These are phyloP conservation scores for Linnaemya tessellans DNA, from an alignment of 2,888 invertebrate species.

Conservation along the genomic window DNA sequence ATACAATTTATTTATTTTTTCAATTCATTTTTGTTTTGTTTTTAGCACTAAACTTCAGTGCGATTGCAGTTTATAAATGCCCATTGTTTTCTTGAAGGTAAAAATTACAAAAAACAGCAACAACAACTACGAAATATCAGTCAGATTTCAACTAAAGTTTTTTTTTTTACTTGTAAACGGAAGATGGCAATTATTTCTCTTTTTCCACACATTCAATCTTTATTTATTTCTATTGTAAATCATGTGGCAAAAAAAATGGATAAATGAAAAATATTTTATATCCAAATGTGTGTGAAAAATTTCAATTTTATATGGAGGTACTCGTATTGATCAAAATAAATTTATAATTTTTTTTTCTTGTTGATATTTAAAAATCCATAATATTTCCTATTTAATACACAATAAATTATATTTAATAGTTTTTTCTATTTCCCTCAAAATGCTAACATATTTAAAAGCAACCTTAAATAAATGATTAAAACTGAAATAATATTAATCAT, in stretches of 20 bases:
- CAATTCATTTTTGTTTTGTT: not conserved
- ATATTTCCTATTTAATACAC: not conserved
- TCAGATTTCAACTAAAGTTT: conserved; percentile 19
- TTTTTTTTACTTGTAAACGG: conserved; percentile 44
- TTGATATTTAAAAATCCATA: not conserved
- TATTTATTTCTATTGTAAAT: conserved; percentile 49
- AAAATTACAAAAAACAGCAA: not conserved
- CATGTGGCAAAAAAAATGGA: conserved; percentile 18
- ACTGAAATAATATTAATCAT: not conserved
- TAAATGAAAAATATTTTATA: no score
- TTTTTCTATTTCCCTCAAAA: not conserved
- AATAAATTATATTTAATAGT: not conserved
- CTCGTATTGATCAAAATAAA: conserved; percentile 2
- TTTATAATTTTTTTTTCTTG: conserved; percentile 5
- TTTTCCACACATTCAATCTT: conserved; percentile 45
- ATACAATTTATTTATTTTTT: conserved; percentile 10
- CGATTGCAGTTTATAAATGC: conserved; percentile 51
- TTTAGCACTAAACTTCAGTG: conserved; percentile 8
- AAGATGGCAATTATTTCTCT: conserved; percentile 63
- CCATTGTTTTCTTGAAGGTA: conserved; percentile 52
- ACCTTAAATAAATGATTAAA: not conserved
- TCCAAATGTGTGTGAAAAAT: conserved; percentile 60
- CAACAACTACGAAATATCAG: not conserved
- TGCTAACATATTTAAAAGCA: not conserved
- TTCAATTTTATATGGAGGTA: conserved; percentile 23